phyloP scores from a whole-genome alignment of 2,888 invertebrate species.

The Cenopis cana region DNA sequence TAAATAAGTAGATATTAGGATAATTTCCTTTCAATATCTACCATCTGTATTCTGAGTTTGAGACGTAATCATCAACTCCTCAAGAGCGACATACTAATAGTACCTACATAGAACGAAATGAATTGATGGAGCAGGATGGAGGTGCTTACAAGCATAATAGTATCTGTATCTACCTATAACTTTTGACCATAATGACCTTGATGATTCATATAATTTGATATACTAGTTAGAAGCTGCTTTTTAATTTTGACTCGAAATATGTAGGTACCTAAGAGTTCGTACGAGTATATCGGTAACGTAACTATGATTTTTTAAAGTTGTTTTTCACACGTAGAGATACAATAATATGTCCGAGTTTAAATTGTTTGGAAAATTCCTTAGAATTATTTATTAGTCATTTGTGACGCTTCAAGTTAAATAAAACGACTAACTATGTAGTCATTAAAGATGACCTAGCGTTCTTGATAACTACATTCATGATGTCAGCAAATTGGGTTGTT shows the following conservation, averaged over 20 bases:
- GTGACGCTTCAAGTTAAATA: slow-evolving; percentile 6
- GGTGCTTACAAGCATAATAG: too few species aligned
- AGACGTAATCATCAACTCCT: too few species aligned
- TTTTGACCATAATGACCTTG: background rate
- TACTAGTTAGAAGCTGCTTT: background rate
- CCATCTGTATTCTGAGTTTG: too few species aligned
- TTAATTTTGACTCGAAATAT: background rate
- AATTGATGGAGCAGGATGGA: too few species aligned
- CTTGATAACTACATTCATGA: slow-evolving; percentile 18
- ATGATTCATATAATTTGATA: background rate
- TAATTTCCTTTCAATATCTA: too few species aligned
- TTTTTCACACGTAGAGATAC: too few species aligned
- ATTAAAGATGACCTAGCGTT: slow-evolving; percentile 32
- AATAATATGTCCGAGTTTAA: background rate
- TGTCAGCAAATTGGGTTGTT: slow-evolving; percentile 24
- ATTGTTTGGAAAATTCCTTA: slow-evolving; percentile 9
- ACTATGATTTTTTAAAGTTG: background rate
- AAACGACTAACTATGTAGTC: slow-evolving; percentile 3
- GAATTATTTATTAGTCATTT: slow-evolving; percentile 14
- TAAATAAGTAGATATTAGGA: too few species aligned
- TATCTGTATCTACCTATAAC: too few species aligned
- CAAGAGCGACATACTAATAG: too few species aligned
- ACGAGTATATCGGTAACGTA: background rate
- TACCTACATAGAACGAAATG: too few species aligned
- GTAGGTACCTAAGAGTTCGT: background rate